Evolutionary conservation across 2,797 vertebrate genomes (phyloP).

Genomic region (Crenichthys baileyi): DNA sequence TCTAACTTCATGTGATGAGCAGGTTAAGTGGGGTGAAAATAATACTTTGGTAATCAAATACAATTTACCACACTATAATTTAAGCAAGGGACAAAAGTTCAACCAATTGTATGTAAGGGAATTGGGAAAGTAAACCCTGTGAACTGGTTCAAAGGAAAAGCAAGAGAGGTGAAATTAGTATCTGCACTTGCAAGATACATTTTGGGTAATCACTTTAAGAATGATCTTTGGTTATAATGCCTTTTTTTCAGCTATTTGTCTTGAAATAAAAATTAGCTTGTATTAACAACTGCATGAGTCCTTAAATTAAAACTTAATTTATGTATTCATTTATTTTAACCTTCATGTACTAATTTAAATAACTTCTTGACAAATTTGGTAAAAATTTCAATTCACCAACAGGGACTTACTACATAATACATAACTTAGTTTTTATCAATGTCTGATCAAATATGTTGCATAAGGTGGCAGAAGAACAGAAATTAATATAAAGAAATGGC

Average conservation of each 20-base stretch:
- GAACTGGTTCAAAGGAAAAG: constrained; percentile 58
- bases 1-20: constrained; percentile 57
- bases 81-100: constrained; percentile 68
- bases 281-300: constrained; percentile 57
- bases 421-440: constrained; percentile 53
- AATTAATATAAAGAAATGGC: constrained; percentile 22
- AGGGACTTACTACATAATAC: constrained; percentile 66
- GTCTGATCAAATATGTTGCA: constrained; percentile 51
- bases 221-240: constrained; percentile 44
- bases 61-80: constrained; percentile 72
- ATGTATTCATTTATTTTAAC: constrained; percentile 50
- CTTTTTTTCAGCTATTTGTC: constrained; percentile 60
- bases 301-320: constrained; percentile 64
- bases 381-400: constrained; percentile 73
- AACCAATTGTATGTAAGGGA: constrained; percentile 60
- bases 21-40: constrained; percentile 78
- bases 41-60: constrained; percentile 76
- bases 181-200: constrained; percentile 54
- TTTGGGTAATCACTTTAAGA: constrained; percentile 71
- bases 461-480: constrained; percentile 58
- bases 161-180: constrained; percentile 51
- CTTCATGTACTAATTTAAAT: constrained; percentile 72
- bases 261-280: constrained; percentile 70
- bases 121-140: constrained; percentile 61
- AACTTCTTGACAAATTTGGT: constrained; percentile 65